Evolutionary conservation across 2,797 vertebrate genomes (phyloP).

Genomic region (Apogon talboti): DNA sequence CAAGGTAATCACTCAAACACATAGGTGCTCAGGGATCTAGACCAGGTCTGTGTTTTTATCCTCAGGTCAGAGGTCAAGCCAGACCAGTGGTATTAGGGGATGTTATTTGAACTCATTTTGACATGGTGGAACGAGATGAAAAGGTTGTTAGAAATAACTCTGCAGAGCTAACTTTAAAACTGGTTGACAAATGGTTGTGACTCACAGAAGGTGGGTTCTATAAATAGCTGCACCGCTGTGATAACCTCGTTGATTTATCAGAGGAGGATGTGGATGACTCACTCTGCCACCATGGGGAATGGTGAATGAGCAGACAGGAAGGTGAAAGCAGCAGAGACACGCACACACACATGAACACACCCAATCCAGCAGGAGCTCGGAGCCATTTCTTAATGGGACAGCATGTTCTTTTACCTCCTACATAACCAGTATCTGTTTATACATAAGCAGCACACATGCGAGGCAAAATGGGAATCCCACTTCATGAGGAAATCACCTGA

Average conservation of each 20-base stretch:
- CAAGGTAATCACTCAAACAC: constrained; percentile 1
- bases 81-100: constrained; percentile 13
- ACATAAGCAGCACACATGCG: constrained; percentile 2
- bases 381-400: constrained; percentile 12
- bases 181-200: constrained; percentile 74
- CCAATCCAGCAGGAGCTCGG: neutral
- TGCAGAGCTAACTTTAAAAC: constrained; percentile 60
- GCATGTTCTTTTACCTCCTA: constrained; percentile 18
- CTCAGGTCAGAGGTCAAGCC: constrained; percentile 13
- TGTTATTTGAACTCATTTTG: constrained; percentile 43
- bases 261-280: constrained; percentile 79
- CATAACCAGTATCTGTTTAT: neutral
- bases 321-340: constrained; percentile 17
- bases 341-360: constrained; percentile 8
- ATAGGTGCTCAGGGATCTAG: constrained; percentile 13
- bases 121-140: constrained; percentile 49
- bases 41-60: constrained; percentile 9
- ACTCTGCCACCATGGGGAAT: constrained; percentile 59
- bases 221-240: constrained; percentile 75
- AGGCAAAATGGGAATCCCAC: constrained; percentile 12
- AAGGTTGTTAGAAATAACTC: constrained; percentile 58
- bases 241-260: constrained; percentile 82
- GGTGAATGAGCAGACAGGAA: constrained; percentile 56
- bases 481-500: neutral
- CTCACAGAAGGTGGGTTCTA: constrained; percentile 66